A percentile compares a stretch with the other conserved stretches of the same genome.
phyloP scores from a whole-genome alignment of 2,797 vertebrate genomes.

The Urosaurus nigricauda region DNA sequence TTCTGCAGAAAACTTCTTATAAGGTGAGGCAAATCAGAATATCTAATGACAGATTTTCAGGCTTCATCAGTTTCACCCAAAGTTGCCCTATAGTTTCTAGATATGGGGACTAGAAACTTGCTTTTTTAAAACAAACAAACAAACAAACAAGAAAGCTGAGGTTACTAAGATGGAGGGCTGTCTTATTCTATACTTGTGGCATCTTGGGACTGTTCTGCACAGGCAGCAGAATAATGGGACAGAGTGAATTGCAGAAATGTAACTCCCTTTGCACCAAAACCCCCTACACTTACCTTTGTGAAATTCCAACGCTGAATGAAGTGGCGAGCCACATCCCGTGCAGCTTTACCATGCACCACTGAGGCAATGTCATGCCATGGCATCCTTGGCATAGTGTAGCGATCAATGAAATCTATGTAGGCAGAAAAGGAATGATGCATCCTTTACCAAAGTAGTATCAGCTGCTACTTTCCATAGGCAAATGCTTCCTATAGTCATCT shows the following conservation, averaged over 20 bases:
- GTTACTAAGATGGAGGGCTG: background rate
- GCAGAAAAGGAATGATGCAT: background rate
- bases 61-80: background rate
- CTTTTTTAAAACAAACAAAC: background rate
- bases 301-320: conserved; percentile 99
- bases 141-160: background rate
- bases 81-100: background rate
- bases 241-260: background rate
- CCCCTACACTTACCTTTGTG: conserved; percentile 85
- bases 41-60: background rate
- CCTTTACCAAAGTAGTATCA: conserved; percentile 12
- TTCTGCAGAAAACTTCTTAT: background rate
- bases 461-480: accelerated
- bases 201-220: background rate
- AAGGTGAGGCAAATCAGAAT: background rate
- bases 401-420: conserved; percentile 92
- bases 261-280: too few relatives aligned
- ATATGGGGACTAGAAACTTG: background rate
- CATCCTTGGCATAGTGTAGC: conserved; percentile 94
- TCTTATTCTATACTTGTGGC: background rate
- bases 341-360: conserved; percentile 91
- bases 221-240: background rate
- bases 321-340: conserved; percentile 92
- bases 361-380: conserved; percentile 97
- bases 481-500: background rate